Conservation (phyloP, 2,797 vertebrate genomes). For the Anguilla megastoma region DNA sequence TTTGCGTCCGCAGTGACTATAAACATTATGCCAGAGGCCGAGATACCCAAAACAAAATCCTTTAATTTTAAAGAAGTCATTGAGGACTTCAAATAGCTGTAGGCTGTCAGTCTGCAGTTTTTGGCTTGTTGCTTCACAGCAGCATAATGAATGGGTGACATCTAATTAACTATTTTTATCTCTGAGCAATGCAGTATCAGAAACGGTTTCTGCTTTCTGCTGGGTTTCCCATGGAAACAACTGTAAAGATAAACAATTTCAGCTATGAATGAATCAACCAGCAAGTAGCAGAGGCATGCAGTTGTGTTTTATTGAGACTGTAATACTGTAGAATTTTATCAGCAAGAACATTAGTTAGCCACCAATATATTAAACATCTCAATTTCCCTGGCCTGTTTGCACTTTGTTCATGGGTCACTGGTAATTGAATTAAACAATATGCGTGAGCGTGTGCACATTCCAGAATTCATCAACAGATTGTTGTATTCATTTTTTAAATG, state of each 20-base stretch:
- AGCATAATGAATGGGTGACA: not conserved
- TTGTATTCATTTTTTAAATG: not conserved
- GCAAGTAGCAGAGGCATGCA: not conserved
- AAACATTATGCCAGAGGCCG: not conserved
- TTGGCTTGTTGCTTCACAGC: not conserved
- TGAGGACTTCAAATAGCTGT: not conserved
- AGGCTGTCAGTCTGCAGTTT: not conserved
- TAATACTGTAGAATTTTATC: not conserved
- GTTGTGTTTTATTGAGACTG: conserved; percentile 1
- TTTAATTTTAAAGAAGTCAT: not conserved
- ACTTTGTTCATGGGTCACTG: not conserved
- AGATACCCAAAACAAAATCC: not conserved
- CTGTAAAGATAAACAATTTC: not conserved
- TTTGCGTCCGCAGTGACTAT: not conserved
- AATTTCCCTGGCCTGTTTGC: not conserved
- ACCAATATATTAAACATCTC: not conserved
- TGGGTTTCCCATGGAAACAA: conserved; percentile 11
- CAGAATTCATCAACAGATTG: not conserved
- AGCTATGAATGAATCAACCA: not conserved
- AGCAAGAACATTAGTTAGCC: not conserved
- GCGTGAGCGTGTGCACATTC: not conserved
- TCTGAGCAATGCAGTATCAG: not conserved
- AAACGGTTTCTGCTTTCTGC: not conserved
- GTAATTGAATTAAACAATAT: not conserved
- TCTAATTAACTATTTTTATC: conserved; percentile 4